phyloP scores from a whole-genome alignment of 2,113 vertebrate species.

The Pipra filicauda region DNA sequence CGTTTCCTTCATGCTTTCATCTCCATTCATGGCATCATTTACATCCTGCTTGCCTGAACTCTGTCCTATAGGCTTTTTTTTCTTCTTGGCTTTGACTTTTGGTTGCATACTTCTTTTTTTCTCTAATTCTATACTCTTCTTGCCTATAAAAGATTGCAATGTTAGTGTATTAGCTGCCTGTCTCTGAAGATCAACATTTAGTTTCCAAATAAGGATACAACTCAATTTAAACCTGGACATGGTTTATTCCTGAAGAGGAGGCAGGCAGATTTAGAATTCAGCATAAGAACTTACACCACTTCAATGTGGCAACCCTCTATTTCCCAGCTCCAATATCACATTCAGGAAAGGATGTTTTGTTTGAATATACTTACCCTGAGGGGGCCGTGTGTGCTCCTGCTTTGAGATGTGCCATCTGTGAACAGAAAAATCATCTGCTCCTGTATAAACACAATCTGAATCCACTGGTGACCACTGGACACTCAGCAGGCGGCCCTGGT shows the following conservation, averaged over 20 bases:
- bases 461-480: slow-evolving; percentile 92
- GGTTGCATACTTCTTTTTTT: slow-evolving; percentile 78
- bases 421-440: slow-evolving; percentile 93
- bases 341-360: neutral
- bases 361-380: slow-evolving; percentile 79
- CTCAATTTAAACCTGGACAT: neutral
- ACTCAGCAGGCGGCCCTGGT: slow-evolving; percentile 84
- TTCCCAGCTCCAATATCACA: neutral
- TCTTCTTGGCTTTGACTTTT: slow-evolving; percentile 84
- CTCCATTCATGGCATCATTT: slow-evolving; percentile 62
- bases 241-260: neutral
- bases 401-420: slow-evolving; percentile 88
- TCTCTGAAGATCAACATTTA: neutral
- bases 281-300: neutral
- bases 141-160: slow-evolving; percentile 76
- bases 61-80: slow-evolving; percentile 72
- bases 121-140: slow-evolving; percentile 84
- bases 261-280: neutral
- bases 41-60: slow-evolving; percentile 46
- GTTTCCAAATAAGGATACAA: neutral
- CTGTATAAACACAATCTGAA: slow-evolving; percentile 87
- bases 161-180: neutral
- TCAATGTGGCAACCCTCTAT: neutral
- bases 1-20: slow-evolving; percentile 29
- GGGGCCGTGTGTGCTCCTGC: slow-evolving; percentile 87